A percentile compares a stretch with the other conserved stretches of the same genome.
These are phyloP conservation scores for Hafferia zeledoni DNA, from an alignment of 2,797 vertebrate species.

Conservation along the genomic window DNA sequence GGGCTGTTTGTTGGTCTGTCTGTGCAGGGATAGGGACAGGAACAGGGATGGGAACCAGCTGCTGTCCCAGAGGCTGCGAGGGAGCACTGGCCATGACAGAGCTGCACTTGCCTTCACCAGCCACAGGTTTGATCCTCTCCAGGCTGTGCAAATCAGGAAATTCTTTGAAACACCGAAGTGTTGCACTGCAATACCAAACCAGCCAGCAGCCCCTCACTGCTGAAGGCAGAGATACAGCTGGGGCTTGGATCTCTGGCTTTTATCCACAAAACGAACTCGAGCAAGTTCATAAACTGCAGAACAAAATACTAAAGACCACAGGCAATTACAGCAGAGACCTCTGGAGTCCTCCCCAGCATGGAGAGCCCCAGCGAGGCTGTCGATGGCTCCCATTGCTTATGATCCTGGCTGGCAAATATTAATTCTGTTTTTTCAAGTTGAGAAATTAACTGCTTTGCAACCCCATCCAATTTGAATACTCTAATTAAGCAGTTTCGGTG, in stretches of 20 bases:
- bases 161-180: not conserved
- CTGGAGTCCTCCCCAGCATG: not conserved
- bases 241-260: not conserved
- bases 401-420: not conserved
- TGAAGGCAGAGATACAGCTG: not conserved
- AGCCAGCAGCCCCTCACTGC: not conserved
- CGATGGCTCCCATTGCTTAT: not conserved
- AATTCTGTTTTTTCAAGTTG: not conserved
- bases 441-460: constrained; percentile 21
- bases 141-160: not conserved
- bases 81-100: not conserved
- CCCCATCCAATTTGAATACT: not conserved
- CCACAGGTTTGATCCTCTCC: not conserved
- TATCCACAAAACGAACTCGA: not conserved
- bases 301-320: not conserved
- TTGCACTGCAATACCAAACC: not conserved
- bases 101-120: not conserved
- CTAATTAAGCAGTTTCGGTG: not conserved
- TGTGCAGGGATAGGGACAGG: not conserved
- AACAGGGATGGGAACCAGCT: not conserved
- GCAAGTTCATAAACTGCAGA: not conserved
- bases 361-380: not conserved
- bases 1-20: not conserved
- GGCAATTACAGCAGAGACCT: not conserved
- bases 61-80: not conserved